Conservation (phyloP, 2,113 vertebrate species). For the Crotalus horridus region DNA sequence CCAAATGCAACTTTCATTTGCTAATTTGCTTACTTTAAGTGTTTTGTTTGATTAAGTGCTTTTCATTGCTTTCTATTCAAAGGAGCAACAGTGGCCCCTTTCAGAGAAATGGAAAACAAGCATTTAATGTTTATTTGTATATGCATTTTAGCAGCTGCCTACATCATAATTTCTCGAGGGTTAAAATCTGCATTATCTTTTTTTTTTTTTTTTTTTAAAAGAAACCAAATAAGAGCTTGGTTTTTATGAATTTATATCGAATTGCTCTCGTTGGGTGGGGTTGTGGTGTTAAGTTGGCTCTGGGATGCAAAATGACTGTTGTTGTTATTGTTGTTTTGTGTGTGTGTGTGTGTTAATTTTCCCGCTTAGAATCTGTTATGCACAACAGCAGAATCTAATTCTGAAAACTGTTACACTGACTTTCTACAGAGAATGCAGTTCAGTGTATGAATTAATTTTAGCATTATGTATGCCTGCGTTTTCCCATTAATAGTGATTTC, state of each 20-base stretch:
- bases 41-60: conserved; percentile 58
- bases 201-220: conserved; percentile 46
- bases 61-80: conserved; percentile 30
- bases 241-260: conserved; percentile 53
- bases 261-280: conserved; percentile 39
- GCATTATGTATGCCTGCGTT: conserved; percentile 56
- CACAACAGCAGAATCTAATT: conserved; percentile 41
- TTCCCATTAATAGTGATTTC: conserved; percentile 66
- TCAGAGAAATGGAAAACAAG: conserved; percentile 36
- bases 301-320: not conserved
- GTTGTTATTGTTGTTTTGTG: not conserved
- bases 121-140: not conserved
- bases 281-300: conserved; percentile 24
- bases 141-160: conserved; percentile 25
- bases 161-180: conserved; percentile 45
- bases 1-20: conserved; percentile 42
- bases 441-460: conserved; percentile 62
- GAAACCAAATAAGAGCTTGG: conserved; percentile 53
- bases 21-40: conserved; percentile 53
- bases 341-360: conserved; percentile 26
- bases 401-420: conserved; percentile 44
- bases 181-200: conserved; percentile 51
- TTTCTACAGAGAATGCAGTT: conserved; percentile 46
- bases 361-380: conserved; percentile 42
- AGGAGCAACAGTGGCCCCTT: conserved; percentile 36